These are phyloP conservation scores for Falco concolor DNA, from an alignment of 2,797 vertebrate genomes.

Conservation along the genomic window DNA sequence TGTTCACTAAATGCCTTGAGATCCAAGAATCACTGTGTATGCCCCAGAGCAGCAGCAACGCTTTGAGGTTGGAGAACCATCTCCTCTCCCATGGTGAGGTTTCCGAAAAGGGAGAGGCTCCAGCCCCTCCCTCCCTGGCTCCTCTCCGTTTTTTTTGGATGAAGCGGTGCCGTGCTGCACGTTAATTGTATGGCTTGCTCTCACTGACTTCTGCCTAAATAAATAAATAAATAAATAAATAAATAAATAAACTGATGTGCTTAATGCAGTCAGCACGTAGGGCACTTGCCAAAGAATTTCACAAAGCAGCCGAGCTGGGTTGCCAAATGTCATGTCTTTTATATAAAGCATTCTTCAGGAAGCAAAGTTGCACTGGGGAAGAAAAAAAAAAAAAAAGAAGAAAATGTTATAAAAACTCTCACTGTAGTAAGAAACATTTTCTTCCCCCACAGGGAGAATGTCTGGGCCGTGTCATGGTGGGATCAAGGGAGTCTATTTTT, in stretches of 20 bases:
- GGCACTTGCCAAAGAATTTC: conserved; percentile 60
- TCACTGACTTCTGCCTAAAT: conserved; percentile 18
- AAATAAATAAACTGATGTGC: neutral
- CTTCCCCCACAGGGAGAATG: conserved; percentile 24
- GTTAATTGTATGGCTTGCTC: neutral
- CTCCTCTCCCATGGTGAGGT: neutral
- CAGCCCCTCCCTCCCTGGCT: neutral
- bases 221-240: conserved; percentile 36
- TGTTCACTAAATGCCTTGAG: conserved; percentile 18
- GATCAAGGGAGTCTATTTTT: conserved; percentile 43
- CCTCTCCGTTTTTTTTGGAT: neutral
- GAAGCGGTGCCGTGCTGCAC: neutral
- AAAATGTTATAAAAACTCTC: conserved; percentile 46
- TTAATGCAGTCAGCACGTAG: conserved; percentile 43
- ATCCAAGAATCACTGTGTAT: neutral
- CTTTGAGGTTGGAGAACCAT: neutral
- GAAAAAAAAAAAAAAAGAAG: neutral
- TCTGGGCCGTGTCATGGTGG: conserved; percentile 24
- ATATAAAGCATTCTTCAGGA: conserved; percentile 61
- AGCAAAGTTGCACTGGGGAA: neutral
- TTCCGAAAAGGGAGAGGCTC: neutral
- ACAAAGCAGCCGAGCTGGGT: conserved; percentile 12
- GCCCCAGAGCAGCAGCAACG: neutral
- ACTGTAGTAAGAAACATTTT: conserved; percentile 31
- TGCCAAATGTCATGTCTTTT: conserved; percentile 68